Base-by-base conservation (phyloP, 1,140 invertebrate genomes). In the Bemisia tabaci region DNA sequence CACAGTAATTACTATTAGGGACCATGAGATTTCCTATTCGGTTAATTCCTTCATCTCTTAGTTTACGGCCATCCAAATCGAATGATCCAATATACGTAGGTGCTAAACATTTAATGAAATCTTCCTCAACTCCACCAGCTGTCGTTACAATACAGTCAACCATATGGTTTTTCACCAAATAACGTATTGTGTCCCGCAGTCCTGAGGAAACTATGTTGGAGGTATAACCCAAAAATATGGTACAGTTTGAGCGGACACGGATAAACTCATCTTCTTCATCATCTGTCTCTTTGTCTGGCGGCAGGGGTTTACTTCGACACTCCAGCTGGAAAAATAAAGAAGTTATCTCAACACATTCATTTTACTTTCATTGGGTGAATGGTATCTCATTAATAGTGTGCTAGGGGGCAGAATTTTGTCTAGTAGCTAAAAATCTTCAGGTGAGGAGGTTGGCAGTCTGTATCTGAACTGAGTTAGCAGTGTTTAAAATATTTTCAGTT, bases 1-100 rank as follows among this genome's bases (percentile, higher is more conserved):
- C 82, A 73, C 96, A 98, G 78, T 99, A 99, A 80, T 99, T 99
- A 73, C 96, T 87, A 82, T 99, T 99, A 2, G 97, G 97, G 1
- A 98, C 95, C 25, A 99, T 79, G 27, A 99, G 81, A 81, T 99
- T 99, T 27, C 97, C 97, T 71, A 97, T 98, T 71, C 97, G 81
- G 78, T 99, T 99, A 39, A 99, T 91, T 12, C 96, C 97, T 70
- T 87, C 85, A 9, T 91, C 85, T 67, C 95, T 81, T 21, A 97
- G 80, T 59, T 78, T 78, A 75, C 83, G 85, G 0, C 90, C 97
- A 73, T 85, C 84, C 65, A 97, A 80, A 75, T 87, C 79, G 78
- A 98, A 98, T 75, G 92, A 87, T 27, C 95, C 96, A 25, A 99
- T 72, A 74, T 89, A 97, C 0, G 95, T 98, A 2, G 94, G 92